A percentile compares a stretch with the other conserved stretches of the same genome.
phyloP scores from a whole-genome alignment of 2,113 vertebrate species.

The Phrynosoma blainvillii region DNA sequence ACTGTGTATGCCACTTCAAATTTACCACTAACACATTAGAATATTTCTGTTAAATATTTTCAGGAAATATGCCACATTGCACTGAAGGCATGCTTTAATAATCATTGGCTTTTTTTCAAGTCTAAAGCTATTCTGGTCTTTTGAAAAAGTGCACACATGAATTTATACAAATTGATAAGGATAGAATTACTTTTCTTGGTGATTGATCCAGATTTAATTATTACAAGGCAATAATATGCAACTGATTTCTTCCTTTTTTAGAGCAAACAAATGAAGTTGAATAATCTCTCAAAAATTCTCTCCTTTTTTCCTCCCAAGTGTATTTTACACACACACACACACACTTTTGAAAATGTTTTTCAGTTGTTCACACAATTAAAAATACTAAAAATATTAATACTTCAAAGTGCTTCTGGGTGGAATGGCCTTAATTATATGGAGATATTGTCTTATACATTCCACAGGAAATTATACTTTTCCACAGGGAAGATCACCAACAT shows the following conservation, averaged over 20 bases:
- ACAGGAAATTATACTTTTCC: background rate
- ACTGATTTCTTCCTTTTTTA: background rate
- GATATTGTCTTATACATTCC: background rate
- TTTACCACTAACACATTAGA: constrained; percentile 62
- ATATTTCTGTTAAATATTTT: constrained; percentile 61
- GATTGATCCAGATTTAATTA: constrained; percentile 50
- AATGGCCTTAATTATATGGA: background rate
- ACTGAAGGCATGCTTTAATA: constrained; percentile 40
- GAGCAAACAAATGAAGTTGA: background rate
- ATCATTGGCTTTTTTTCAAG: constrained; percentile 15
- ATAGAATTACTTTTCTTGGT: constrained; percentile 23
- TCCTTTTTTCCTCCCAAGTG: background rate
- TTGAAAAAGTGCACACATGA: background rate
- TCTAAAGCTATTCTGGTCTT: constrained; percentile 15
- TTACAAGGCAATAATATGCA: background rate
- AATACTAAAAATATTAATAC: background rate
- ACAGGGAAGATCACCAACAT: background rate
- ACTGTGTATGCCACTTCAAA: constrained; percentile 67
- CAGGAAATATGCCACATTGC: constrained; percentile 45
- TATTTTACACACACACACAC: background rate
- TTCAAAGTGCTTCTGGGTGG: too few relatives aligned
- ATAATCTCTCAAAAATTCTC: background rate
- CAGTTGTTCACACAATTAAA: background rate
- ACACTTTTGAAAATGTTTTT: background rate
- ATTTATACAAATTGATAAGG: constrained; percentile 35